Percentiles rank a stretch among this genome's conserved stretches.
phyloP scores from a whole-genome alignment of 2,113 vertebrate genomes.

The Ageneiosus marmoratus region DNA sequence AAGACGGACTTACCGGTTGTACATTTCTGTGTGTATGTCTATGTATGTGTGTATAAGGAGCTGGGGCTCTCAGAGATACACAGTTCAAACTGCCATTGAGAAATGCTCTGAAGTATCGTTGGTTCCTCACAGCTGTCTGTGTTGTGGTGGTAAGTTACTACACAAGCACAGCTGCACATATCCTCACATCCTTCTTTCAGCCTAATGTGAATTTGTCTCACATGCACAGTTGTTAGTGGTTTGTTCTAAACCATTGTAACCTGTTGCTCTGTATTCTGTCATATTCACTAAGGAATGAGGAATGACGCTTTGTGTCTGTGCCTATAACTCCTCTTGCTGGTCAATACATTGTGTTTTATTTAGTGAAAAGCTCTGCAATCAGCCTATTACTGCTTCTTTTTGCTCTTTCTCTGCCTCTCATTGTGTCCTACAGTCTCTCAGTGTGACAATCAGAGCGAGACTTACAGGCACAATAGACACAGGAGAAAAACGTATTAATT shows the following conservation, averaged over 20 bases:
- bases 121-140: slow-evolving; percentile 17
- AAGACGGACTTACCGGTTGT: slow-evolving; percentile 20
- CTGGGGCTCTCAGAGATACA: neutral
- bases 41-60: slow-evolving; percentile 9
- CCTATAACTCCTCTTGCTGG: neutral
- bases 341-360: neutral
- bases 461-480: slow-evolving; percentile 28
- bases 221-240: neutral
- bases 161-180: slow-evolving; percentile 9
- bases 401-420: neutral
- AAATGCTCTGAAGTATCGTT: slow-evolving; percentile 30
- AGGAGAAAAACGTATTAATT: slow-evolving; percentile 20
- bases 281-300: neutral
- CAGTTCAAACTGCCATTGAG: neutral
- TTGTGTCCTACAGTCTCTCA: slow-evolving; percentile 27
- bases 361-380: slow-evolving; percentile 17
- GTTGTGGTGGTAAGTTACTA: slow-evolving; percentile 29
- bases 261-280: neutral
- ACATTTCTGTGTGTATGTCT: neutral
- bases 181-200: neutral
- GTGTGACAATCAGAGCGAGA: slow-evolving; percentile 36
- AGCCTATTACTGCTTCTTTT: slow-evolving; percentile 13
- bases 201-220: neutral
- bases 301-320: neutral
- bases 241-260: neutral